These are phyloP conservation scores for Drosophila dunni DNA, from an alignment of 1,140 invertebrate species.

Conservation along the genomic window DNA sequence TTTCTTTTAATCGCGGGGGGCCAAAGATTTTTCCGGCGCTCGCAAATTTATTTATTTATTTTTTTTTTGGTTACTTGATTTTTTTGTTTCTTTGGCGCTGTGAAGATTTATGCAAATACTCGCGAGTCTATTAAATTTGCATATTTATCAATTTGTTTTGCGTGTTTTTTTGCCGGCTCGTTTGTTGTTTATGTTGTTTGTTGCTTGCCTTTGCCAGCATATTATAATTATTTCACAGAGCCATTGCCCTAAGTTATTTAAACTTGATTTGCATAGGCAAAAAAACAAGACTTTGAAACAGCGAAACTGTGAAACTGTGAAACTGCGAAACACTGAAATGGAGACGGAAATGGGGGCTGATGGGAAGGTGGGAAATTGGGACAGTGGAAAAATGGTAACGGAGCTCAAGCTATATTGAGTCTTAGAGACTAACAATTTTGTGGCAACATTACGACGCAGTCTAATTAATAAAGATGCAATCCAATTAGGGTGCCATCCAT, in stretches of 20 bases:
- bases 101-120: conserved; percentile 79
- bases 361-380: neutral
- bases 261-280: conserved; percentile 62
- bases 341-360: neutral
- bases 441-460: conserved; percentile 44
- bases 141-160: conserved; percentile 79
- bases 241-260: conserved; percentile 63
- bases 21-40: conserved; percentile 23
- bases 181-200: conserved; percentile 58
- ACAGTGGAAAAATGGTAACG: neutral
- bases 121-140: conserved; percentile 80
- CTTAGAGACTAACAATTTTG: conserved; percentile 21
- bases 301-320: neutral
- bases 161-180: conserved; percentile 52
- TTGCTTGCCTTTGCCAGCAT: conserved; percentile 75
- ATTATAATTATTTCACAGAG: conserved; percentile 73
- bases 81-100: conserved; percentile 37
- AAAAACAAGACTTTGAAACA: neutral
- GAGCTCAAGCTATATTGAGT: neutral
- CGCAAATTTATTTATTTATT: conserved; percentile 72
- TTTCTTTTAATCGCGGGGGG: neutral
- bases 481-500: conserved; percentile 56
- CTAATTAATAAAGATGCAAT: conserved; percentile 80
- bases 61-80: conserved; percentile 22
- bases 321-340: conserved; percentile 7